phyloP scores from a whole-genome alignment of 2,113 vertebrate genomes.

The Circaetus cinerascens region DNA sequence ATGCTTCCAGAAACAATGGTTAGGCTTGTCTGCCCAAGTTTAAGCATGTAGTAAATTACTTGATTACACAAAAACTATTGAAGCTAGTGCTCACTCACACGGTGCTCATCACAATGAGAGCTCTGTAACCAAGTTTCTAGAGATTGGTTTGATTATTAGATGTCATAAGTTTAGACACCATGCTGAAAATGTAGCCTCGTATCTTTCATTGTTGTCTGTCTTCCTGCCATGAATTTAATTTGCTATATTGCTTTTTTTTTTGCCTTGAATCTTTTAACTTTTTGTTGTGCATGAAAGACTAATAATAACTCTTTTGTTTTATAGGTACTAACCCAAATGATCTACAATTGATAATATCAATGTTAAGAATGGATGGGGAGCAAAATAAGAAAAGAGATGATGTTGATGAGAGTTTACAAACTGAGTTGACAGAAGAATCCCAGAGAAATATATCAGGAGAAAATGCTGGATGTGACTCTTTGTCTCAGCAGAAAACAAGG shows the following conservation, averaged over 20 bases:
- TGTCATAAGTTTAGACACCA: neutral
- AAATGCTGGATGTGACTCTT: neutral
- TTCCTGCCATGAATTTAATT: neutral
- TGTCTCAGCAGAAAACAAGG: constrained; percentile 10
- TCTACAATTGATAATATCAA: neutral
- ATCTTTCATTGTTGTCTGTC: neutral
- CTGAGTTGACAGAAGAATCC: neutral
- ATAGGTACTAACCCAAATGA: constrained; percentile 55
- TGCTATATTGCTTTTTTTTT: neutral
- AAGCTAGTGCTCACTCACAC: neutral
- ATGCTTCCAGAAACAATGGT: neutral
- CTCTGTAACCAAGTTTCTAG: neutral
- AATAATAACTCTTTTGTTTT: constrained; percentile 30
- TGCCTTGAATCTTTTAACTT: neutral
- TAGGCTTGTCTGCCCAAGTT: neutral
- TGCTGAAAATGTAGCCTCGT: neutral
- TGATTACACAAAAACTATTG: neutral
- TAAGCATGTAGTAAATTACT: neutral
- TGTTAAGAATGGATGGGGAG: constrained; percentile 65
- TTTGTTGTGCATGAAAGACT: neutral
- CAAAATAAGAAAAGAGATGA: constrained; percentile 48
- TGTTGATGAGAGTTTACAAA: constrained; percentile 1
- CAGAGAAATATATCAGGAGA: neutral
- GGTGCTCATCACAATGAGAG: neutral
- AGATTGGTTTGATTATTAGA: neutral